Evolutionary conservation across 1,140 invertebrate species (phyloP).

Genomic region (Oryctes rhinoceros): DNA sequence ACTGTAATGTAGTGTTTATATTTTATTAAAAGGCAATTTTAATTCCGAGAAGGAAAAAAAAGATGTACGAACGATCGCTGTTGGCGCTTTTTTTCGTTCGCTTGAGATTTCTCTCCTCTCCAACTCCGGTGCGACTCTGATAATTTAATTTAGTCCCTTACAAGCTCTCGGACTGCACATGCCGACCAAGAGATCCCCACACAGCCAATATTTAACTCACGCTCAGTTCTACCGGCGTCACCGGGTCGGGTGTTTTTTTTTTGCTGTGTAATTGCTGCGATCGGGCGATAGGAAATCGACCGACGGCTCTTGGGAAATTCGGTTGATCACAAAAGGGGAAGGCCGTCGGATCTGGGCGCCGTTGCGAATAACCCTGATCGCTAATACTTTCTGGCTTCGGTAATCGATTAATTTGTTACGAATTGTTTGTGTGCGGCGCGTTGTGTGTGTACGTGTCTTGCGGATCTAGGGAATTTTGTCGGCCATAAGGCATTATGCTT

Average conservation of each 20-base stretch:
- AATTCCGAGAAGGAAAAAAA: background rate
- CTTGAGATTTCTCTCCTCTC: background rate
- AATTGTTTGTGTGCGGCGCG: background rate
- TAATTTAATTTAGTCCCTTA: background rate
- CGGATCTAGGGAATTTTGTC: background rate
- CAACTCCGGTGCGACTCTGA: background rate
- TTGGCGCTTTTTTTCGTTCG: background rate
- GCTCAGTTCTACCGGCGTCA: background rate
- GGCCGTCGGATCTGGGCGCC: background rate
- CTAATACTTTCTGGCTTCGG: conserved; percentile 30
- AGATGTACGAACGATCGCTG: background rate
- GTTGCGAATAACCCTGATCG: conserved; percentile 17
- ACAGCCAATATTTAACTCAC: conserved; percentile 32
- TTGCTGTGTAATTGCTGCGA: conserved; percentile 26
- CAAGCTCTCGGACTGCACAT: background rate
- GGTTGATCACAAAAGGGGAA: conserved; percentile 18
- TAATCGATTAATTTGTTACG: conserved; percentile 35
- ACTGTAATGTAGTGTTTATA: no score
- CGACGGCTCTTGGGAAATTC: conserved; percentile 30
- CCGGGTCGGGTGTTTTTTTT: background rate
- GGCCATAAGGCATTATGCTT: background rate
- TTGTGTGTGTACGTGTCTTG: background rate
- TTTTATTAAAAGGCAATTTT: no score
- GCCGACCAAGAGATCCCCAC: conserved; percentile 3
- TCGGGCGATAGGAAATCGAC: conserved; percentile 26